phyloP scores from a whole-genome alignment of 2,797 vertebrate species.

The Sebastes minor region DNA sequence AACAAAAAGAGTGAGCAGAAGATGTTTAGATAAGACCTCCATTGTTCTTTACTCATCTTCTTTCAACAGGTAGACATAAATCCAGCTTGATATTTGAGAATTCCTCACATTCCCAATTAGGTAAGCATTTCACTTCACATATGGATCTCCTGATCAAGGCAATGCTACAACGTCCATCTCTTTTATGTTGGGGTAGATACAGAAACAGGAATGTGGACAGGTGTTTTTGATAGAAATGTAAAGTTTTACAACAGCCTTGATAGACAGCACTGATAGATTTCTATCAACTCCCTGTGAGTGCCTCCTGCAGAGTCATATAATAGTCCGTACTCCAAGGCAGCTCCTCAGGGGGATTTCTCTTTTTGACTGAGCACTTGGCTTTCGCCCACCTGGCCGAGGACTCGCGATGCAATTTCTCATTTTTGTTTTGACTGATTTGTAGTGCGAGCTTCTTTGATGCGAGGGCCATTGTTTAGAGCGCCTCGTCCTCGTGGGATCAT shows the following conservation, averaged over 20 bases:
- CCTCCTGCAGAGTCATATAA: background rate
- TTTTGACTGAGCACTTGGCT: constrained; percentile 16
- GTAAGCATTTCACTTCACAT: constrained; percentile 25
- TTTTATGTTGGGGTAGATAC: constrained; percentile 19
- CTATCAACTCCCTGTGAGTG: background rate
- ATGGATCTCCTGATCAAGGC: constrained; percentile 22
- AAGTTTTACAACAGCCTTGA: background rate
- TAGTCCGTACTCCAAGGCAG: background rate
- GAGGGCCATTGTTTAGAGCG: constrained; percentile 18
- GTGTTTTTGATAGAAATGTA: constrained; percentile 43
- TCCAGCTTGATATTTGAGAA: constrained; percentile 29
- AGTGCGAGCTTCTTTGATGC: constrained; percentile 27
- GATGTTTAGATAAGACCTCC: constrained; percentile 15
- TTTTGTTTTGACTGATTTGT: constrained; percentile 43
- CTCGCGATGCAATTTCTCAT: constrained; percentile 10
- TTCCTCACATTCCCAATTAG: constrained; percentile 56
- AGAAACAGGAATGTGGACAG: constrained; percentile 45
- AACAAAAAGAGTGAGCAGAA: background rate
- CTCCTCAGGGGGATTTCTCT: background rate
- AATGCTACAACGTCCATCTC: constrained; percentile 4
- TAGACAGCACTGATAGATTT: background rate
- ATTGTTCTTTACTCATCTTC: background rate
- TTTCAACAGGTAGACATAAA: constrained; percentile 45
- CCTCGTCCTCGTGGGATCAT: constrained; percentile 22
- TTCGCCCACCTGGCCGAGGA: background rate